Evolutionary conservation across 2,113 vertebrate genomes (phyloP), one percentile per base, ranked within the genome.

Genomic region (Mionectes macconnelli): DNA sequence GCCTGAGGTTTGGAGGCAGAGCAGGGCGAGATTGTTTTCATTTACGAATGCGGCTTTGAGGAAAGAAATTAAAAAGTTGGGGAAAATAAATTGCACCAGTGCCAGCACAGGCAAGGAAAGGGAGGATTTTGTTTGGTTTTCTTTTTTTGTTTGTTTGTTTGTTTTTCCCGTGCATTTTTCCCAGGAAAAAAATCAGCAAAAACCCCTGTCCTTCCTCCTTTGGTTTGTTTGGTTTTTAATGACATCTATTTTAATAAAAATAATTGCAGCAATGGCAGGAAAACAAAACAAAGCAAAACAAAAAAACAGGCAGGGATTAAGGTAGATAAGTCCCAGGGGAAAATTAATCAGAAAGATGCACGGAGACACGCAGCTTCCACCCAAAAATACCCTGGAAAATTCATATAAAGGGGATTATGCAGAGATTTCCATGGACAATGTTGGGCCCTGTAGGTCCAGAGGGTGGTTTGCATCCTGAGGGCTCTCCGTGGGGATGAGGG

Each of bases 391-490:
- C 4, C 25, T 2, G 37, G 19, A 44, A 93, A 90, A 86, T 33
- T 0, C 27, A 52, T 5, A 27, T 5, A 66, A 59, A 76, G 52
- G 44, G 28, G 21, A 10, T 76, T 37, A 6, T 15, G 25, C 8
- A 62, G 80, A 70, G 30, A 40, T 67, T 15, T 62, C 27, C 33
- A 11, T 1, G 35, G 35, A 8, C 35, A 44, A 4, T 1, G 0
- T 10, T 19, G 59, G 12, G n/a, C n/a, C 57, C 25, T 9, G 10
- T 2, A 3, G 7, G 10, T 18, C 53, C 0, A 1, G 37, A 3
- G 1, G 10, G 17, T 30, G 24, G 49, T 88, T 76, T 62, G 8
- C 60, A 68, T 7, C 40, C 47, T 2, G 39, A 47, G 45, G 35
- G 35, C 12, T 53, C 6, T 1, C 70, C 39, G 0, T 4, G 49